Conservation (phyloP, 2,888 invertebrate species). For the Philopedon plagiatum region DNA sequence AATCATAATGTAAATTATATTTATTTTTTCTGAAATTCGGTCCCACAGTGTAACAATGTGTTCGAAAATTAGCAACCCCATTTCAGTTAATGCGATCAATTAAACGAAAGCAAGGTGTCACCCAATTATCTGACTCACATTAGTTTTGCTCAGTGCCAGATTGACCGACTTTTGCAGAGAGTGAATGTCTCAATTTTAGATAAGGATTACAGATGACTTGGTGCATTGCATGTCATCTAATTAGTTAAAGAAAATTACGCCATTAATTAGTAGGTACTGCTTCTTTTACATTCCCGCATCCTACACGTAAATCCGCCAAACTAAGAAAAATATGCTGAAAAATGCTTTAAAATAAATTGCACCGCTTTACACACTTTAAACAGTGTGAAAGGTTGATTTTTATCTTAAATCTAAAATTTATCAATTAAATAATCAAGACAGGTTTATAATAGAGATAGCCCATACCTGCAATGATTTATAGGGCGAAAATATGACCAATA, state of each 20-base stretch:
- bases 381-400: too few relatives aligned
- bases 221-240: conserved; percentile 5
- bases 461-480: too few relatives aligned
- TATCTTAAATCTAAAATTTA: too few relatives aligned
- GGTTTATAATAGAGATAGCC: too few relatives aligned
- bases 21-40: too few relatives aligned
- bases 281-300: background rate
- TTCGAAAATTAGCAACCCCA: conserved; percentile 15
- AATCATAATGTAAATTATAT: too few relatives aligned
- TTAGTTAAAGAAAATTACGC: background rate
- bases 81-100: conserved; percentile 20
- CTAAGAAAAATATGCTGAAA: too few relatives aligned
- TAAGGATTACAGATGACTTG: conserved; percentile 14
- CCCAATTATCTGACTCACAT: conserved; percentile 29
- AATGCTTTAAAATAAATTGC: too few relatives aligned
- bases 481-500: too few relatives aligned
- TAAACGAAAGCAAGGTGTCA: conserved; percentile 21
- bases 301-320: background rate
- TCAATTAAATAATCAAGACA: too few relatives aligned
- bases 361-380: too few relatives aligned
- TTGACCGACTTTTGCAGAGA: conserved; percentile 13
- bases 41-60: background rate
- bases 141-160: conserved; percentile 18
- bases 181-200: conserved; percentile 9
- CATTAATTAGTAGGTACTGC: conserved; percentile 2